Base-by-base conservation (phyloP, 2,888 invertebrate species). In the Plebejus melissa region DNA sequence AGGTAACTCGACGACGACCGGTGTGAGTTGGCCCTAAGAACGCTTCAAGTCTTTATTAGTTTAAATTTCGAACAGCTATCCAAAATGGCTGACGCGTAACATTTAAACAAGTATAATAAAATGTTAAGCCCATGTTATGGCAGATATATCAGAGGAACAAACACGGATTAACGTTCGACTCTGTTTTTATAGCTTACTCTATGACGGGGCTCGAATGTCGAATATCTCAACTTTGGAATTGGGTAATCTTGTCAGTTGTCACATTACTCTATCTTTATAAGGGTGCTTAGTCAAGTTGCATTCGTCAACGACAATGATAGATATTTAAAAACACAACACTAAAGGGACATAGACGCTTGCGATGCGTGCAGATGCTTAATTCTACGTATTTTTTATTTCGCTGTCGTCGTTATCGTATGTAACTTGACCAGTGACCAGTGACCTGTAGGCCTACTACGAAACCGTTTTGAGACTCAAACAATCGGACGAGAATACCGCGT, bases 91-190 rank as follows among this genome's bases (percentile, higher is more conserved):
- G 65, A 65, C 32, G 65, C 32, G 13, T 65, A 65, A 65, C 65
- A 28, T 28, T 60, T 11, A 28, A 60, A 60, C 60, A 65, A 65
- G 65, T 36, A 65, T 65, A 65, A 65, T 65, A 65, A 65, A 65
- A 65, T 65, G 65, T 65, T 65, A 65, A 65, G 65, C 65, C 65
- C 13, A 36, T 65, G 65, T 65, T 65, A 65, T 65, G 65, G 65
- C 65, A 65, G 32, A 65, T 65, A 65, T 65, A 65, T 65, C 65
- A 65, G 65, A 28, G 60, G 11, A 32, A 65, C 65, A 65, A 65
- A 65, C 65, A 65, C 4, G 65, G 65, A 65, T 65, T 65, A 65
- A 4, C 32, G 65, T 65, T 60, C 65, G 65, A 65, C 32, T 16
- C 65, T 65, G 65, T 36, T 65, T 60, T 60, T 65, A 65, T 65